These are phyloP conservation scores for Diphyllodes magnificus DNA, from an alignment of 2,113 vertebrate genomes.

Conservation along the genomic window DNA sequence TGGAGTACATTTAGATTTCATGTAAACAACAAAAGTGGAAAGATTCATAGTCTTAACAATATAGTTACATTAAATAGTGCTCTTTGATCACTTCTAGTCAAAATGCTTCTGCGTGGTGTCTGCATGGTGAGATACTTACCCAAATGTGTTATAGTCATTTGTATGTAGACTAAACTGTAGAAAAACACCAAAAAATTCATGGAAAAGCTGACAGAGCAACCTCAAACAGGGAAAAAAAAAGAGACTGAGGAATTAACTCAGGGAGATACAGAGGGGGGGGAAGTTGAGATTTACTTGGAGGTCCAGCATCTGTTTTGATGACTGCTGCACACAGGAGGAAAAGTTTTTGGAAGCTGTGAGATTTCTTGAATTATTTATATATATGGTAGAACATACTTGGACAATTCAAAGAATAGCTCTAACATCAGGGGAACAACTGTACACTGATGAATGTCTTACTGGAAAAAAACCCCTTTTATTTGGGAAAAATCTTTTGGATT, in stretches of 20 bases:
- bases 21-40: background rate
- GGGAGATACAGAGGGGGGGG: background rate
- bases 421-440: background rate
- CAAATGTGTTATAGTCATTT: background rate
- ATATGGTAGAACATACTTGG: background rate
- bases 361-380: background rate
- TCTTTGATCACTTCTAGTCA: background rate
- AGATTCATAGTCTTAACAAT: background rate
- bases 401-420: background rate
- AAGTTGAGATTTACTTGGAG: background rate
- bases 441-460: background rate
- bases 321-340: background rate
- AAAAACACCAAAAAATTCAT: background rate
- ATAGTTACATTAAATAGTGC: background rate
- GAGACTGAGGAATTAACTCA: background rate
- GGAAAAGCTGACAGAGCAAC: background rate
- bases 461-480: background rate
- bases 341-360: background rate
- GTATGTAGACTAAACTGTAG: background rate
- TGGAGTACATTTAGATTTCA: background rate
- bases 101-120: background rate
- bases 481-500: background rate
- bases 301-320: constrained; percentile 13
- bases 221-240: background rate
- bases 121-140: background rate